Conservation (phyloP, 2,797 vertebrate species). For the Hypotaenidia okinawae region DNA sequence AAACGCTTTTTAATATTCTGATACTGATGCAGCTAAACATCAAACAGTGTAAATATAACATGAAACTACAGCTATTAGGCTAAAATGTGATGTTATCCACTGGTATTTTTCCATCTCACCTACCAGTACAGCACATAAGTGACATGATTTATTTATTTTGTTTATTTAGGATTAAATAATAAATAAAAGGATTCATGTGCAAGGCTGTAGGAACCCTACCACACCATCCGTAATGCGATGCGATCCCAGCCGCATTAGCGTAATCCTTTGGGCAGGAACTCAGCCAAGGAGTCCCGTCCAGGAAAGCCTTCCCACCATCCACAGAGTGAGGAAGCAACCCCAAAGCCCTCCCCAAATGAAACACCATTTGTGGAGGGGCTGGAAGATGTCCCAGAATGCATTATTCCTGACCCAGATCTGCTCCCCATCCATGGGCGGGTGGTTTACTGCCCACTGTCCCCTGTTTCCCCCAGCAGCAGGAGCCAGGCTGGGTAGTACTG, state of each 20-base stretch:
- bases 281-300: background rate
- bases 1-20: background rate
- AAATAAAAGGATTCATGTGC: background rate
- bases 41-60: constrained; percentile 19
- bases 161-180: constrained; percentile 17
- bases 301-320: background rate
- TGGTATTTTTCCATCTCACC: background rate
- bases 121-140: background rate
- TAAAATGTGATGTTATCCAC: background rate
- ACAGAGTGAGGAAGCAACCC: background rate
- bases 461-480: background rate
- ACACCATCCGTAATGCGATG: background rate
- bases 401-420: background rate
- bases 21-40: constrained; percentile 5
- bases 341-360: background rate
- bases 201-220: background rate
- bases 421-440: too few relatives aligned
- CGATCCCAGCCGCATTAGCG: background rate
- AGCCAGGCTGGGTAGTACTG: accelerated
- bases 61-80: background rate
- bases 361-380: background rate
- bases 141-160: constrained; percentile 33
- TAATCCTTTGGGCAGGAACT: background rate
- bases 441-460: background rate
- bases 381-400: background rate